These are phyloP conservation scores for Petroica traversi DNA, from an alignment of 2,113 vertebrate genomes.

Conservation along the genomic window DNA sequence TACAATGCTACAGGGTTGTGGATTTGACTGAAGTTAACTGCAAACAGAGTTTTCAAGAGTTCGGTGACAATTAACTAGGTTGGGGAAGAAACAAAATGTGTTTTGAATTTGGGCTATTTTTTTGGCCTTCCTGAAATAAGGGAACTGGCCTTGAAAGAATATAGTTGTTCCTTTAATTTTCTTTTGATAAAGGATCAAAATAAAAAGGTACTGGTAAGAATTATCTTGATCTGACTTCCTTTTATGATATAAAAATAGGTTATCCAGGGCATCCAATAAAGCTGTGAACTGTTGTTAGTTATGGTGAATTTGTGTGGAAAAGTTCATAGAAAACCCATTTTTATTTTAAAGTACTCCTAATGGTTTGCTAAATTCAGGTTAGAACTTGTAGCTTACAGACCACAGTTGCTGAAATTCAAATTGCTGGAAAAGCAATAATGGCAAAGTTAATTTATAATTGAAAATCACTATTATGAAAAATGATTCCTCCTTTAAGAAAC, in stretches of 20 bases:
- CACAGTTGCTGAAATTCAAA: constrained; percentile 17
- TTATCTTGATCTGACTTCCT: background rate
- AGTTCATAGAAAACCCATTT: constrained; percentile 10
- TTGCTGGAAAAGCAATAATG: constrained; percentile 38
- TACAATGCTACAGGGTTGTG: background rate
- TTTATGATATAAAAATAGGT: background rate
- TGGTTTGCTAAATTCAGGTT: background rate
- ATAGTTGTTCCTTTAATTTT: background rate
- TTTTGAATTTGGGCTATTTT: background rate
- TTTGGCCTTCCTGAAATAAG: background rate
- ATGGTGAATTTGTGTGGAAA: background rate
- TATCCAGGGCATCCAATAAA: background rate
- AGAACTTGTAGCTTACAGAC: constrained; percentile 24
- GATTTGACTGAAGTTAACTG: background rate
- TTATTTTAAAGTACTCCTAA: constrained; percentile 16
- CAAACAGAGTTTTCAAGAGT: background rate
- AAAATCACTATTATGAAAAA: constrained; percentile 45
- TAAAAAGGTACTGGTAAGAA: background rate
- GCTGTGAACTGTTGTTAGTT: background rate
- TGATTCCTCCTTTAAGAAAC: constrained; percentile 35
- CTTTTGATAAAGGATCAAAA: background rate
- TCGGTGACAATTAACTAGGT: background rate
- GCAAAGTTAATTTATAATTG: constrained; percentile 55
- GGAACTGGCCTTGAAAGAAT: background rate
- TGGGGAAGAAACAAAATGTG: background rate